A percentile compares a stretch with the other conserved stretches of the same genome.
phyloP scores from a whole-genome alignment of 2,888 invertebrate species.

The Asteroscopus sphinx region DNA sequence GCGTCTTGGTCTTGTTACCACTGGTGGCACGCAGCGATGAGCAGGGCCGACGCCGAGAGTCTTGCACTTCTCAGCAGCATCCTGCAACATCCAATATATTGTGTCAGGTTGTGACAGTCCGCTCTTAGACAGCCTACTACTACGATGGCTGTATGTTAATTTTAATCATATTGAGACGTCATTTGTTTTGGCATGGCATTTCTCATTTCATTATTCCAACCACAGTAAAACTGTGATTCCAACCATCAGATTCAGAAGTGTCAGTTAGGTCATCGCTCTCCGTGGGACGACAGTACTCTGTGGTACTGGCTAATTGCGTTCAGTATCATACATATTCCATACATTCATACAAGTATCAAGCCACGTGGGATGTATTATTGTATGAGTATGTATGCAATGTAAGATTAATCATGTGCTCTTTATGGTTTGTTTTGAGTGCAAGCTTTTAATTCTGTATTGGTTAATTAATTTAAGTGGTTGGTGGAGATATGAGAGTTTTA shows the following conservation, averaged over 20 bases:
- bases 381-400: slow-evolving; percentile 14
- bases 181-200: too few relatives aligned
- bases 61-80: slow-evolving; percentile 99
- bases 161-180: too few relatives aligned
- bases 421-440: slow-evolving; percentile 49
- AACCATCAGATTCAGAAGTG: slow-evolving; percentile 19
- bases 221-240: background rate
- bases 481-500: slow-evolving; percentile 12
- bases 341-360: slow-evolving; percentile 17
- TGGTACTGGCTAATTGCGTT: slow-evolving; percentile 72
- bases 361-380: slow-evolving; percentile 45
- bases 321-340: slow-evolving; percentile 29
- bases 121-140: too few relatives aligned
- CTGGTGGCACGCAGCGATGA: slow-evolving; percentile 99
- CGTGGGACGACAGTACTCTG: slow-evolving; percentile 76
- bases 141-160: too few relatives aligned
- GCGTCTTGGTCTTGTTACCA: slow-evolving; percentile 99
- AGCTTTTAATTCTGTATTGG: slow-evolving; percentile 45
- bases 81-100: slow-evolving; percentile 90
- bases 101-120: too few relatives aligned
- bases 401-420: slow-evolving; percentile 48
- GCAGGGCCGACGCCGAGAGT: slow-evolving; percentile 98
- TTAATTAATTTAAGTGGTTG: slow-evolving; percentile 51
- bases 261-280: slow-evolving; percentile 73
- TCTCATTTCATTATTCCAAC: too few relatives aligned